Percentiles rank a stretch among this genome's conserved stretches.
phyloP scores from a whole-genome alignment of 1,140 invertebrate species.

The Penaeus japonicus region DNA sequence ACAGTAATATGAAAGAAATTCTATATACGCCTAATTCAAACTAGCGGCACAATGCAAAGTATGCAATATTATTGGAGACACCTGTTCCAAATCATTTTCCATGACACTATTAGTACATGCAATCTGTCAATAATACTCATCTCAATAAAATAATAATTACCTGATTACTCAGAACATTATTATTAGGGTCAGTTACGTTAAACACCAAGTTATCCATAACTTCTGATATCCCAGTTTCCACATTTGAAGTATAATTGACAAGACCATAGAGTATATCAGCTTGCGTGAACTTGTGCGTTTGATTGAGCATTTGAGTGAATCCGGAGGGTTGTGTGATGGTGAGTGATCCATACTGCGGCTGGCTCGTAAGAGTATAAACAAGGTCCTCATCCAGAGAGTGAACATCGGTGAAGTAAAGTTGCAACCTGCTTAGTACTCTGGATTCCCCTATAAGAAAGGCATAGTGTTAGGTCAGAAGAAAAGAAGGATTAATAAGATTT shows the following conservation, averaged over 20 bases:
- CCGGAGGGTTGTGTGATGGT: constrained; percentile 22
- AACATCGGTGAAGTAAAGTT: constrained; percentile 54
- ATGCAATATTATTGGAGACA: too few species aligned
- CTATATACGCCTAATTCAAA: too few species aligned
- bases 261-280: constrained; percentile 38
- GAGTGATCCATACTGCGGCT: constrained; percentile 36
- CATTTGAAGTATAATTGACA: constrained; percentile 42
- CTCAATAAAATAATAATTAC: constrained; percentile 1
- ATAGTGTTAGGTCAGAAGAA: too few species aligned
- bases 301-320: constrained; percentile 33
- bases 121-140: neutral
- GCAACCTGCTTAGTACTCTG: constrained; percentile 40
- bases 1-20: too few species aligned
- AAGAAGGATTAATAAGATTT: too few species aligned
- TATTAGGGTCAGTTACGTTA: constrained; percentile 65
- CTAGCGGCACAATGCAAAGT: too few species aligned
- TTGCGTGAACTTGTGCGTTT: constrained; percentile 55
- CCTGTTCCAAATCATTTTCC: too few species aligned
- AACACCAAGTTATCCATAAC: constrained; percentile 45
- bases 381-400: constrained; percentile 52
- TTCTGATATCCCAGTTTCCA: constrained; percentile 37
- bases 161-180: constrained; percentile 62
- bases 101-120: neutral
- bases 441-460: constrained; percentile 32
- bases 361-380: constrained; percentile 47